These are phyloP conservation scores for Apaloderma vittatum DNA, from an alignment of 2,113 vertebrate genomes.

Conservation along the genomic window DNA sequence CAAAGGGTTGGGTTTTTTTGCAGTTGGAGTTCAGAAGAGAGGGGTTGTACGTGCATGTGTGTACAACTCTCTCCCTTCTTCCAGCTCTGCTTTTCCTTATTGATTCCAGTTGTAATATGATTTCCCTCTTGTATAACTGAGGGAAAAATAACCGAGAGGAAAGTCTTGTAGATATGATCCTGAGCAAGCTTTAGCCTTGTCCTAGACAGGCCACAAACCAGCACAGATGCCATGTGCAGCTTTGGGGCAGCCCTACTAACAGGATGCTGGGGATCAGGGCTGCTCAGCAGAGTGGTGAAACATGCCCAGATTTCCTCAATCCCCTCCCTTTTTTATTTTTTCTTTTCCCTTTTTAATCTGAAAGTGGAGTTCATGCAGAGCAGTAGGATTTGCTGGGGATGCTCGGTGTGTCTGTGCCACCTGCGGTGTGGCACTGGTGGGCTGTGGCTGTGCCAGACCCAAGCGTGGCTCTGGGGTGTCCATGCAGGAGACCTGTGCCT, in stretches of 20 bases:
- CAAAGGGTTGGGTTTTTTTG: neutral
- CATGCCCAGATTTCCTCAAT: neutral
- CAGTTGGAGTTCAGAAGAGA: neutral
- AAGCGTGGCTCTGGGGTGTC: fast-evolving
- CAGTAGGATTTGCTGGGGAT: neutral
- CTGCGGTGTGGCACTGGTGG: fast-evolving
- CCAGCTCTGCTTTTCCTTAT: constrained; percentile 2
- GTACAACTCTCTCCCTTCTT: neutral
- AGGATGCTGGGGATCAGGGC: fast-evolving
- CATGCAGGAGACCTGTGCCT: neutral
- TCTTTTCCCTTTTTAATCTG: neutral
- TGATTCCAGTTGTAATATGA: neutral
- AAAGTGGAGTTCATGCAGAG: neutral
- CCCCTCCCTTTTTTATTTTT: neutral
- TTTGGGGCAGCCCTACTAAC: fast-evolving
- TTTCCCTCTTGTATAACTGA: neutral
- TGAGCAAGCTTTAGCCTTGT: neutral
- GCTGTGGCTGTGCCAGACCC: neutral
- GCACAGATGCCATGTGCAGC: neutral
- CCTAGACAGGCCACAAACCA: neutral
- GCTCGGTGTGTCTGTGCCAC: fast-evolving
- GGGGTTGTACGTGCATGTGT: fast-evolving
- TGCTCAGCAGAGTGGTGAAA: neutral
- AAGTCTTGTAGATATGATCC: neutral
- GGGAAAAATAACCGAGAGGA: neutral